These are phyloP conservation scores for Zoroaster sp. DNA, from an alignment of 53 echinoderm and acorn worm genomes.

Conservation along the genomic window DNA sequence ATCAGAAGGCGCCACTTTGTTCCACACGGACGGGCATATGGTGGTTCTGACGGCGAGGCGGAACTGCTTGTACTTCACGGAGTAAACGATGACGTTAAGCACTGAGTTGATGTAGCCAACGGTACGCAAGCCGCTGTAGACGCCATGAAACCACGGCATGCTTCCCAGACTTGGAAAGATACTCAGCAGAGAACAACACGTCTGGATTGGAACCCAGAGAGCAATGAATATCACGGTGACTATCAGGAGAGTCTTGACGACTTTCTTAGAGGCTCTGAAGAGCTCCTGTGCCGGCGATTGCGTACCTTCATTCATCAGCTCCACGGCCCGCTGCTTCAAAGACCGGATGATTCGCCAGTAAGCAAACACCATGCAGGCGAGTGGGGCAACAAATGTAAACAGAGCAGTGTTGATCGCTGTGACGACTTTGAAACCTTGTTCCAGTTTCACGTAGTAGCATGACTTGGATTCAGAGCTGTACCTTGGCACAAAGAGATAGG, in stretches of 20 bases:
- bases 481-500: neutral
- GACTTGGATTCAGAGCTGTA: neutral
- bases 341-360: neutral
- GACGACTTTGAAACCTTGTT: neutral
- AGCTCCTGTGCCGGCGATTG: neutral
- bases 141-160: neutral
- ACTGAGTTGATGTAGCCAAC: slow-evolving; percentile 9
- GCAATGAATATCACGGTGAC: neutral
- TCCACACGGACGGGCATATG: neutral
- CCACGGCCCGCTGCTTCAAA: neutral
- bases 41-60: neutral
- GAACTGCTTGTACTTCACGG: slow-evolving; percentile 23
- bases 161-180: neutral
- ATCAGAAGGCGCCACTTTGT: neutral
- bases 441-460: neutral
- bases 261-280: neutral
- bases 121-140: slow-evolving; percentile 5
- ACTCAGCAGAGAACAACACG: neutral
- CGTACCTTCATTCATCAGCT: neutral
- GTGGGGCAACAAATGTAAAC: neutral
- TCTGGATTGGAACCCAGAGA: neutral
- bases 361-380: neutral
- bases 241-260: slow-evolving; percentile 9
- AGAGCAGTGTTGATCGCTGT: neutral
- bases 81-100: slow-evolving; percentile 1